Evolutionary conservation across 2,113 vertebrate species (phyloP).

Genomic region (Apistogramma diplotaenia): DNA sequence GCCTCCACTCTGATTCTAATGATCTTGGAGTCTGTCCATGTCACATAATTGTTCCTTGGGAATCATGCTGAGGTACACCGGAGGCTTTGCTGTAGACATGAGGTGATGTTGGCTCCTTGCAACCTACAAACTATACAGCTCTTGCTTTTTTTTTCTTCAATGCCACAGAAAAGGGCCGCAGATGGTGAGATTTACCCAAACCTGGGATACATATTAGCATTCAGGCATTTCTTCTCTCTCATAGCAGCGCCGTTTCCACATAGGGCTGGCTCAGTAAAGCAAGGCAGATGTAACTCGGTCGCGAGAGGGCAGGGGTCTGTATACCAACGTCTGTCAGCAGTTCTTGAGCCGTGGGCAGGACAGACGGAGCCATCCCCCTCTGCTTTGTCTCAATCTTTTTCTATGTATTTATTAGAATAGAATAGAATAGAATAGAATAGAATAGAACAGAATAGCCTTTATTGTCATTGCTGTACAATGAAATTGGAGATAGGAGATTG

Average conservation of each 20-base stretch:
- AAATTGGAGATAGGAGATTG: too few species aligned
- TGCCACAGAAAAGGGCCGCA: slow-evolving; percentile 32
- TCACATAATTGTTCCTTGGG: slow-evolving; percentile 39
- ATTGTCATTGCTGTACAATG: too few species aligned
- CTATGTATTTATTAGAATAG: neutral
- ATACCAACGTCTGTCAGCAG: slow-evolving; percentile 39
- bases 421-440: too few species aligned
- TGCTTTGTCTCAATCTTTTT: slow-evolving; percentile 17
- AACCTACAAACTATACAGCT: neutral
- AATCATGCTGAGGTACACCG: slow-evolving; percentile 13
- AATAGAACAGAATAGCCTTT: too few species aligned
- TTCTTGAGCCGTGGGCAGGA: slow-evolving; percentile 5
- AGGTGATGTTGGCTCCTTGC: slow-evolving; percentile 15
- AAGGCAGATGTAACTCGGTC: slow-evolving; percentile 49
- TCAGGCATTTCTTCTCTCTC: slow-evolving; percentile 18
- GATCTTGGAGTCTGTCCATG: slow-evolving; percentile 48
- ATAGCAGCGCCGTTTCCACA: slow-evolving; percentile 7
- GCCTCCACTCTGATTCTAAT: slow-evolving; percentile 57
- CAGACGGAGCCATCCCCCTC: slow-evolving; percentile 12
- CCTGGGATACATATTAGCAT: slow-evolving; percentile 36
- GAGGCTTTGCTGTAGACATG: slow-evolving; percentile 26
- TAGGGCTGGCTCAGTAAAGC: slow-evolving; percentile 31
- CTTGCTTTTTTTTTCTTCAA: slow-evolving; percentile 1
- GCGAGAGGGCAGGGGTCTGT: slow-evolving; percentile 38
- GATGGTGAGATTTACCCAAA: slow-evolving; percentile 39